A percentile compares a stretch with the other conserved stretches of the same genome.
Evolutionary conservation across 2,888 invertebrate species (phyloP).

Genomic region (Zelleria hepariella): DNA sequence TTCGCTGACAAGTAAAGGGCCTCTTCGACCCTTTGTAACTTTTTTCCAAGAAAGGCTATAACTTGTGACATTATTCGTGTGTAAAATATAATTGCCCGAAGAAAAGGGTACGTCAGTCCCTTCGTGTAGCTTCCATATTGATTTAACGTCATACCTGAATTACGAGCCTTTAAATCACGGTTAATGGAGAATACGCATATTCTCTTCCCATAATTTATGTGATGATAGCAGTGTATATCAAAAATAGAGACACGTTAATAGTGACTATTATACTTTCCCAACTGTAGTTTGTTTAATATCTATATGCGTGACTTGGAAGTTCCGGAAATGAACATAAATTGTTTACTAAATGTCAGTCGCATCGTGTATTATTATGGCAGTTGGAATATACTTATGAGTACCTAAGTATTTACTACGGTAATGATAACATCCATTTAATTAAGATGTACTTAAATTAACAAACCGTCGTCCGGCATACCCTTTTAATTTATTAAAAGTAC

Average conservation of each 20-base stretch:
- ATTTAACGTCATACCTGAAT: constrained; percentile 49
- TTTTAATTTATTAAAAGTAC: not conserved
- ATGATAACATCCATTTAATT: not conserved
- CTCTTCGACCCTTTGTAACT: not conserved
- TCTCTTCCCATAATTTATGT: constrained; percentile 51
- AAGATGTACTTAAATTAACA: not conserved
- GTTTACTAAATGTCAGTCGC: not conserved
- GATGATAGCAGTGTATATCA: constrained; percentile 47
- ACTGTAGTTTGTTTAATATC: not conserved
- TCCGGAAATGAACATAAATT: not conserved
- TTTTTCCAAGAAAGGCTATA: constrained; percentile 7
- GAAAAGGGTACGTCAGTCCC: constrained; percentile 25
- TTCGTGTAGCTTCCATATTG: constrained; percentile 41
- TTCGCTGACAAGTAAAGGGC: not conserved
- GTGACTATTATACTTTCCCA: not conserved
- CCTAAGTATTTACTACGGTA: not conserved
- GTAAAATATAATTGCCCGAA: constrained; percentile 13
- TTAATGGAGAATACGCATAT: constrained; percentile 63
- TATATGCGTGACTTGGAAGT: not conserved
- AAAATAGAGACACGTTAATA: constrained; percentile 21
- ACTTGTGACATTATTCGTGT: constrained; percentile 7
- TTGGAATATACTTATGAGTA: too few species aligned
- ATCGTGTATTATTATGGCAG: not conserved
- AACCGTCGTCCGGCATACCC: not conserved
- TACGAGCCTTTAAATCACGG: constrained; percentile 56